Base-by-base conservation (phyloP, 2,113 vertebrate species). In the Melanerpes formicivorus region DNA sequence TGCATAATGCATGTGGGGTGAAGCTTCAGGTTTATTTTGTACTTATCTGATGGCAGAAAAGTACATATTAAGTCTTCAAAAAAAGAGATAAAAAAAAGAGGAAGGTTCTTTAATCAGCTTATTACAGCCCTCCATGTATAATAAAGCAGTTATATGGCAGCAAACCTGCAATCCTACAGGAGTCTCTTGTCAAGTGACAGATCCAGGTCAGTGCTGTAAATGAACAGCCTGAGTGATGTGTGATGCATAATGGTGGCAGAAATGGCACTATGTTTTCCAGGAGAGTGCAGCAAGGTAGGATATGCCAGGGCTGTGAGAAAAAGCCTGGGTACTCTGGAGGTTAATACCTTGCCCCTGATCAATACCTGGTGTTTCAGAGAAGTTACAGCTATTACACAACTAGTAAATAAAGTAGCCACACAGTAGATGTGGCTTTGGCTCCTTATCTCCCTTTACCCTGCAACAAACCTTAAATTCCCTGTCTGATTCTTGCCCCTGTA, bases 191-290 rank as follows among this genome's bases (percentile, higher is more conserved):
- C 55, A 92, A 59, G 30, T 96, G 97, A 97, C 97, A 98, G 95
- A 98, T 97, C 97, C 84, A 95, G 97, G 96, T 97, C 97, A 96
- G 87, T 91, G 82, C 94, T 92, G 88, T 94, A 96, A 97, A 93
- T 62, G 55, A 96, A 93, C 80, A 96, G 87, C 56, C 90, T 95
- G 86, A 96, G 86, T 93, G 96, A 97, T 91, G 86, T 64, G 81
- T 87, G 67, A 88, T 89, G 88, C 56, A 82, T 91, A 94, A 93
- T 60, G 55, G 92, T 93, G 84, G 73, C 83, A 64, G 92, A 93
- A 92, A 92, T 67, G 74, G 65, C 40, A 80, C 93, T 90, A 88
- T 80, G 83, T 93, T 94, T 84, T 44, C 30, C 69, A 85, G 58
- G 21, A 78, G 83, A 81, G 72, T 34, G 74, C 70, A 93, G 73